Conservation (phyloP, 2,797 vertebrate genomes). For the Anabacerthia variegaticeps region DNA sequence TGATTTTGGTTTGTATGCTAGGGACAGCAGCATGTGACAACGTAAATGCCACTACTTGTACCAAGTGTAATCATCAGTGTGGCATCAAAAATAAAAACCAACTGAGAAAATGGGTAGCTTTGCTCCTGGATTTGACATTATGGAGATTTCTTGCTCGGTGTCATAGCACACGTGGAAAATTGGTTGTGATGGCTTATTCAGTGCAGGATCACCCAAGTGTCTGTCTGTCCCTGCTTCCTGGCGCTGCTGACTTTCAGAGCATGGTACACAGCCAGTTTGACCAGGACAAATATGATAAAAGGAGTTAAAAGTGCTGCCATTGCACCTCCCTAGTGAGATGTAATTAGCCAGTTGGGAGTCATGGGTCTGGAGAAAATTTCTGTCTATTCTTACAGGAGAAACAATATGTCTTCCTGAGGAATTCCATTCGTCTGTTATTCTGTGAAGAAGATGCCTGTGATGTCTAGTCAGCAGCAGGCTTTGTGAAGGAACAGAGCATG, state of each 20-base stretch:
- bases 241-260: rapidly evolving
- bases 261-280: rapidly evolving
- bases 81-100: conserved; percentile 12
- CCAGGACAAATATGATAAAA: not conserved
- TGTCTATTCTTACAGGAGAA: not conserved
- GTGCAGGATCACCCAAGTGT: not conserved
- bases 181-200: not conserved
- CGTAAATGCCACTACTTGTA: not conserved
- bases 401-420: not conserved
- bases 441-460: not conserved
- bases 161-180: not conserved
- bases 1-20: not conserved
- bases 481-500: not conserved
- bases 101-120: not conserved
- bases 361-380: not conserved
- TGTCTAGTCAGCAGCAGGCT: not conserved
- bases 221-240: not conserved
- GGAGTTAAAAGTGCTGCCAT: not conserved
- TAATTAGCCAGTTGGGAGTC: not conserved
- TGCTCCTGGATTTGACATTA: not conserved
- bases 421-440: not conserved
- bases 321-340: not conserved
- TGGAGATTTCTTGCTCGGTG: not conserved
- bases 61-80: not conserved
- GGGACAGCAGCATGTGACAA: not conserved